Conservation (phyloP, 2,113 vertebrate species). For the Microcebus griseorufus region DNA sequence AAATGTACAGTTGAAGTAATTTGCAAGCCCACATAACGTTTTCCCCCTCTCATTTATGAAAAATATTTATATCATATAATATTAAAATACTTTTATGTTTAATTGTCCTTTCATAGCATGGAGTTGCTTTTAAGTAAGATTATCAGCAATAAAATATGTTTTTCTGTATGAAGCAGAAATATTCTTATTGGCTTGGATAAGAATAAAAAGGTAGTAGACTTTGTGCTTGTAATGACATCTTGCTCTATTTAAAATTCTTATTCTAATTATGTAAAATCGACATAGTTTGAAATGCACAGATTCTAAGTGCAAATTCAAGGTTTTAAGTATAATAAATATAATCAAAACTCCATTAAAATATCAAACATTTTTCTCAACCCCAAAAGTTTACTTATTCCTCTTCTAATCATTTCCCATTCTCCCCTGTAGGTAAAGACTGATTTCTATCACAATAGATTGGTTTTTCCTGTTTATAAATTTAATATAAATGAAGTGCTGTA, state of each 20-base stretch:
- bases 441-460: background rate
- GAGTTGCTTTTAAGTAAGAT: background rate
- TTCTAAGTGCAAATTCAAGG: background rate
- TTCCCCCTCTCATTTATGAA: background rate
- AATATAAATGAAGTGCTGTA: background rate
- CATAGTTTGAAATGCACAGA: background rate
- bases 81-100: background rate
- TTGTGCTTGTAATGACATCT: background rate
- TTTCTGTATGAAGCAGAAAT: constrained; percentile 16
- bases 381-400: background rate
- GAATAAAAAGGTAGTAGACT: background rate
- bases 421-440: background rate
- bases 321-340: background rate
- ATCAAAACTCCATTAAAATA: background rate
- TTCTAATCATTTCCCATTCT: too few species aligned
- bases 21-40: background rate
- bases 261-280: background rate
- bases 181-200: background rate
- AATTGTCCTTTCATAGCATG: background rate
- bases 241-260: background rate
- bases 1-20: background rate
- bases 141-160: background rate
- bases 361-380: background rate
- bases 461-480: background rate
- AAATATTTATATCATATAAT: background rate